Conservation (phyloP, 2,888 invertebrate genomes). For the Mythimna ferrago region DNA sequence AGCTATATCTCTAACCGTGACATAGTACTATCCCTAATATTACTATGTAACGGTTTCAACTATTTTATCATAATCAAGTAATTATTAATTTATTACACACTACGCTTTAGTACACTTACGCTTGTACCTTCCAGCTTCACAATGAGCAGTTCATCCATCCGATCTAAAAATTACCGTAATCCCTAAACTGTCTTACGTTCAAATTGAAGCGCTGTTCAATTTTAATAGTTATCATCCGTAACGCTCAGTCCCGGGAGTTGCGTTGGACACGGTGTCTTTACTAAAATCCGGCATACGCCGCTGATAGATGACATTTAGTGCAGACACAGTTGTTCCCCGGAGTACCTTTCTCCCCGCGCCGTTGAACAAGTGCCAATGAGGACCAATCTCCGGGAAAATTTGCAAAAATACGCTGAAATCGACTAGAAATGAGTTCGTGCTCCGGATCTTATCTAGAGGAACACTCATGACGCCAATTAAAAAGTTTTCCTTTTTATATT, state of each 20-base stretch:
- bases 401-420: slow-evolving; percentile 68
- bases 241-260: slow-evolving; percentile 77
- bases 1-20: no score
- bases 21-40: no score
- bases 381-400: slow-evolving; percentile 79
- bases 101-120: neutral
- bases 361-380: slow-evolving; percentile 88
- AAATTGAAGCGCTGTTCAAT: slow-evolving; percentile 64
- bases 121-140: neutral
- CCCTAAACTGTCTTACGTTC: slow-evolving; percentile 42
- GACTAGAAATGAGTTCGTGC: slow-evolving; percentile 46
- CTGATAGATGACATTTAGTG: slow-evolving; percentile 87
- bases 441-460: slow-evolving; percentile 18
- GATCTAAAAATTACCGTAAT: slow-evolving; percentile 20
- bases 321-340: slow-evolving; percentile 86
- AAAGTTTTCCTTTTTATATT: slow-evolving; percentile 5
- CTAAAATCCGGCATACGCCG: slow-evolving; percentile 80
- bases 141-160: neutral
- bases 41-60: no score
- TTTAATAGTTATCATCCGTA: slow-evolving; percentile 74
- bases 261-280: slow-evolving; percentile 79
- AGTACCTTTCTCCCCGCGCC: slow-evolving; percentile 84
- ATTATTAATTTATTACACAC: neutral
- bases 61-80: no score
- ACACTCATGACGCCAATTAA: slow-evolving; percentile 23